phyloP scores from a whole-genome alignment of 2,888 invertebrate genomes.

The Euzetes globulus region DNA sequence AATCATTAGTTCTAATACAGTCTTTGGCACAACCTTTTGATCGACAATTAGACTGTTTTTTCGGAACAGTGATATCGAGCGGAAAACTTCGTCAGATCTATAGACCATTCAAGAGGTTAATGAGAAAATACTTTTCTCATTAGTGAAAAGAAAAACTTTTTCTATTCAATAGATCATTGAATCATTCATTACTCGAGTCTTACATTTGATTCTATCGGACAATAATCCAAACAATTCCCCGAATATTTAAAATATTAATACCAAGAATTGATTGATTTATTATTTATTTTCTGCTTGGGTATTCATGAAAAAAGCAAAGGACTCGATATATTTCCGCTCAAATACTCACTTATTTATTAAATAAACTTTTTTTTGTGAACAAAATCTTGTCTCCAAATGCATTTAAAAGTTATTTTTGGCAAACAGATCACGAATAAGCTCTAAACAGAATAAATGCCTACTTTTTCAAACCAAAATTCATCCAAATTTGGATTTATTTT shows the following conservation, averaged over 20 bases:
- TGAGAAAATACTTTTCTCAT: background rate
- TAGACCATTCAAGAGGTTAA: background rate
- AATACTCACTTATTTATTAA: too few relatives aligned
- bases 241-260: too few relatives aligned
- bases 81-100: background rate
- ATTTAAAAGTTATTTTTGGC: background rate
- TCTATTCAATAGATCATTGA: background rate
- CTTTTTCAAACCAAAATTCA: background rate
- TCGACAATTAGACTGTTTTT: background rate
- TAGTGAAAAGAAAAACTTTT: background rate
- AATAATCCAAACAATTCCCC: too few relatives aligned
- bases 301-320: background rate
- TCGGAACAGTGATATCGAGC: background rate
- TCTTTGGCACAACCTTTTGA: background rate
- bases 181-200: background rate
- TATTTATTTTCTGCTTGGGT: background rate
- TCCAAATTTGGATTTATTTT: background rate
- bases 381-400: too few relatives aligned
- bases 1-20: background rate
- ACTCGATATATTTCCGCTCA: too few relatives aligned
- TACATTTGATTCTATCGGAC: too few relatives aligned
- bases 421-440: slow-evolving; percentile 16
- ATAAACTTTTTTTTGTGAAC: too few relatives aligned
- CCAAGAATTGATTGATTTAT: too few relatives aligned
- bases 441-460: background rate